phyloP scores from a whole-genome alignment of 1,140 invertebrate genomes.

The Tribolium madens region DNA sequence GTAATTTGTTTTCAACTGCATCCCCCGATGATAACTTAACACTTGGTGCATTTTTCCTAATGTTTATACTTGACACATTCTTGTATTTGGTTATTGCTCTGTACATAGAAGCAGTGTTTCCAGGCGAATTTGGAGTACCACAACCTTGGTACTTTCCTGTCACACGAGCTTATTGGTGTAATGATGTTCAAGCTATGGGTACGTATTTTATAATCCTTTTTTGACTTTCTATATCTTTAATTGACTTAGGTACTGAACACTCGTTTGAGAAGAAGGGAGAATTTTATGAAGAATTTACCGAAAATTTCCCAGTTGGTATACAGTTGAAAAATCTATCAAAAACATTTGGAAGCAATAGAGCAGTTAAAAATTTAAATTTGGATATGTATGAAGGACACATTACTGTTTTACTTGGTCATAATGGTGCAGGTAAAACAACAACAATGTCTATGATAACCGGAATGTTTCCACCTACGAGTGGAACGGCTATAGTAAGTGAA shows the following conservation, averaged over 20 bases:
- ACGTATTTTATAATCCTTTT: background rate
- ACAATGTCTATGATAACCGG: constrained; percentile 87
- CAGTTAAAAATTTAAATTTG: constrained; percentile 69
- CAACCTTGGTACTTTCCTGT: constrained; percentile 82
- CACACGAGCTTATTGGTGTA: constrained; percentile 64
- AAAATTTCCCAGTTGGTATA: constrained; percentile 70
- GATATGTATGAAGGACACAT: constrained; percentile 78
- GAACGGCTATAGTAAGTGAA: constrained; percentile 78
- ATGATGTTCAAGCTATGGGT: background rate
- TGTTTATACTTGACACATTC: constrained; percentile 75
- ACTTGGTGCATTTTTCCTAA: constrained; percentile 74
- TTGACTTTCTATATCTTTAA: background rate
- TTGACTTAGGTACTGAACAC: background rate
- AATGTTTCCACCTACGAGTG: constrained; percentile 74
- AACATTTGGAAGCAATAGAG: constrained; percentile 71
- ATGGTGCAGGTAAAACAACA: constrained; percentile 78
- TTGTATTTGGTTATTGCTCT: constrained; percentile 77
- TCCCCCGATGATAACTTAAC: constrained; percentile 80
- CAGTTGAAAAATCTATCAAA: constrained; percentile 75
- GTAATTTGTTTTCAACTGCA: constrained; percentile 75
- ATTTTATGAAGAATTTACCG: constrained; percentile 49
- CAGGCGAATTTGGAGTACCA: constrained; percentile 78
- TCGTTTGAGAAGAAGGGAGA: background rate
- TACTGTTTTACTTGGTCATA: constrained; percentile 84
- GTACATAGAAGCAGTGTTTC: constrained; percentile 82